These are phyloP conservation scores for Phataginus tricuspis DNA, from an alignment of 2,797 vertebrate genomes.

Conservation along the genomic window DNA sequence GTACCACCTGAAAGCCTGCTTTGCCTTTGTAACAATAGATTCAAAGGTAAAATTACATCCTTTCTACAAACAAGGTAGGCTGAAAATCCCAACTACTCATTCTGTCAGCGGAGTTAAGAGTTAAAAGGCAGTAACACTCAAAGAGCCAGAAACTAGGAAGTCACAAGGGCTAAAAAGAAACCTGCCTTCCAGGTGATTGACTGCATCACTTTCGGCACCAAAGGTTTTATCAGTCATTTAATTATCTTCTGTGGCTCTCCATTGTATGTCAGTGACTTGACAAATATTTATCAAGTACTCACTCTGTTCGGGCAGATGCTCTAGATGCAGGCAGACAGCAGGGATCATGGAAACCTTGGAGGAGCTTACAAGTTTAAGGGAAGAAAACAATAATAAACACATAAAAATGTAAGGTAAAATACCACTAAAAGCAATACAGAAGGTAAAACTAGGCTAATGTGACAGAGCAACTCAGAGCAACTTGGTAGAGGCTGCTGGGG, in stretches of 20 bases:
- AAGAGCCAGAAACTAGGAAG: neutral
- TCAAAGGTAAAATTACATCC: neutral
- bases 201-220: neutral
- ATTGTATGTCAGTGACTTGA: neutral
- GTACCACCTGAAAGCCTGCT: neutral
- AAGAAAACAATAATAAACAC: neutral
- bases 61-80: neutral
- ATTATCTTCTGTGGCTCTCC: neutral
- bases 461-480: neutral
- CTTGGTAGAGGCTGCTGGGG: neutral
- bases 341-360: neutral
- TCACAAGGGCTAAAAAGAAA: neutral
- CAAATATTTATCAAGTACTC: neutral
- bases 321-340: neutral
- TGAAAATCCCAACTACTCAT: neutral
- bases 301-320: neutral
- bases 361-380: neutral
- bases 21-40: neutral
- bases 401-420: neutral
- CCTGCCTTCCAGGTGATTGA: neutral
- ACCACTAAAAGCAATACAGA: neutral
- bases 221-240: neutral
- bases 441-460: neutral
- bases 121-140: neutral
- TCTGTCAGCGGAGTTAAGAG: neutral